Conservation (phyloP, 2,797 vertebrate genomes). For the Thamnophis elegans region DNA sequence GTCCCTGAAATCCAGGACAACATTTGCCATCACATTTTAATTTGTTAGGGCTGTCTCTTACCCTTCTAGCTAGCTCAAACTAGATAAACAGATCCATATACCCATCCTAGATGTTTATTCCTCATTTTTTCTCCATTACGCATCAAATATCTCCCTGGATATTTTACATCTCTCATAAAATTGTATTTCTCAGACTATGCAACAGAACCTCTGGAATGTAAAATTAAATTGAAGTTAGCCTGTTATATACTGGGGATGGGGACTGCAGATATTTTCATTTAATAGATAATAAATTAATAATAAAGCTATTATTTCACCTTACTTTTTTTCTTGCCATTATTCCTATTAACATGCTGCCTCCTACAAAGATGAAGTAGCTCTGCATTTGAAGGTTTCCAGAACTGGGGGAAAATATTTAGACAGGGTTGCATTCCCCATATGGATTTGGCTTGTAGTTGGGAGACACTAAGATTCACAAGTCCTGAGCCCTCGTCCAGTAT, state of each 20-base stretch:
- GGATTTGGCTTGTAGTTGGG: too few relatives aligned
- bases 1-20: conserved; percentile 62
- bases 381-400: neutral
- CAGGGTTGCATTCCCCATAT: neutral
- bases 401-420: neutral
- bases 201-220: neutral
- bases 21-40: conserved; percentile 51
- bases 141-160: conserved; percentile 29
- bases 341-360: neutral
- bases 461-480: too few relatives aligned
- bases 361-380: neutral
- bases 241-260: neutral
- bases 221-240: neutral
- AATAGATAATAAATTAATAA: neutral
- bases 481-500: too few relatives aligned
- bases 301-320: neutral
- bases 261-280: neutral
- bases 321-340: neutral
- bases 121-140: conserved; percentile 25
- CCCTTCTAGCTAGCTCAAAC: conserved; percentile 57
- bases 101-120: conserved; percentile 43
- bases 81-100: conserved; percentile 54
- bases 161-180: neutral
- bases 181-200: neutral
- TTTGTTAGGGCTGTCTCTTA: conserved; percentile 64